Base-by-base conservation (phyloP, 2,113 vertebrate species). In the Mastomys coucha region DNA sequence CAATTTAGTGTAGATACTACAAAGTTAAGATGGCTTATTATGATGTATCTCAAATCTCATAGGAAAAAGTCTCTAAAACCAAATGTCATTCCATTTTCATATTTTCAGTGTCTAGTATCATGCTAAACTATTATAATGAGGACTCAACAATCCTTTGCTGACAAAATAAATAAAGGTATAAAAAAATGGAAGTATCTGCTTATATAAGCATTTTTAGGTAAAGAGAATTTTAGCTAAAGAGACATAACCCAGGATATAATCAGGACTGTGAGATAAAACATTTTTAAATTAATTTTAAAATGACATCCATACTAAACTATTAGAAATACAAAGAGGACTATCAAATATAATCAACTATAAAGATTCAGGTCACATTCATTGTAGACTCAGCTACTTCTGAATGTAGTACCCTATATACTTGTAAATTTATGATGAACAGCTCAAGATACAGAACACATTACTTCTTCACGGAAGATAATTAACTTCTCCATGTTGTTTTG, bases 381-480 rank as follows among this genome's bases (percentile, higher is more conserved):
- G 84, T 12, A 31, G 49, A n/a, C 1, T 76, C 9, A 69, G 17
- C 19, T 85, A 81, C 49, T 39, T 78, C 10, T 81, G 86, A 73
- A 78, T 10, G 9, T 10, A 85, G 51, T 88, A 58, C 13, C 5
- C 2, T 84, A 63, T 8, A 36, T 9, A 1, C 36, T 91, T 70
- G 3, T 51, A 33, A 90, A 91, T 91, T 87, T 92, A 89, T 95
- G 56, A 63, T 60, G 42, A 90, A 67, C 8, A 70, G 14, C 67
- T 92, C 31, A 80, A 10, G 33, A 24, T 88, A n/a, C 7, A 73
- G 56, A 87, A 72, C 82, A 24, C 89, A 67, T 84, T 89, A 39
- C n/a, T 45, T 91, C 31, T 63, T 91, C 33, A 56, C 49, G 91
- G 70, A 88, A 86, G 87, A 90, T 33, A 31, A 28, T n/a, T 56